A percentile compares a stretch with the other conserved stretches of the same genome.
These are phyloP conservation scores for Cloeon dipterum DNA, from an alignment of 2,888 invertebrate genomes.

Conservation along the genomic window DNA sequence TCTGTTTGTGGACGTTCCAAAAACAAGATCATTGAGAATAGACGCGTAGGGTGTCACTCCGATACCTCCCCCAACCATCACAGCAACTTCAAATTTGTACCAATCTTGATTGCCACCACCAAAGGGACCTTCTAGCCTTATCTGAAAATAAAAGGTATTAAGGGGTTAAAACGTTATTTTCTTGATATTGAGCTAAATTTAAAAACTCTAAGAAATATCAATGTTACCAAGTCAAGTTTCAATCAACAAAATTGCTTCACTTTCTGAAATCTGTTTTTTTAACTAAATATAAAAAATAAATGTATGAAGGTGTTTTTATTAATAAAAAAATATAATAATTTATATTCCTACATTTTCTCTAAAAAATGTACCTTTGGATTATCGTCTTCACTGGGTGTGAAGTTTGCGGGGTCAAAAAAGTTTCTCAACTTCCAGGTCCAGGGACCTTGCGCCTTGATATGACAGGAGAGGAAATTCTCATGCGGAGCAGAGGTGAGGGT, in stretches of 20 bases:
- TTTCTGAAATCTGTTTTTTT: not conserved
- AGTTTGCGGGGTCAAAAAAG: constrained; percentile 83
- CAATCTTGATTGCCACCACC: constrained; percentile 96
- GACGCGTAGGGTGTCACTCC: constrained; percentile 96
- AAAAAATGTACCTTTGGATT: constrained; percentile 32
- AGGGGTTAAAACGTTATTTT: not conserved
- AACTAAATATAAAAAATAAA: not conserved
- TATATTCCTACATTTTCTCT: too few relatives aligned
- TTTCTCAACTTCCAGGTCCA: constrained; percentile 96
- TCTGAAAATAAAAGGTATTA: constrained; percentile 11
- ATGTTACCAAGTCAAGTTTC: too few relatives aligned
- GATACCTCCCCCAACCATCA: constrained; percentile 94
- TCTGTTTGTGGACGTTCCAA: constrained; percentile 84
- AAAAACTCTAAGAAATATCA: not conserved
- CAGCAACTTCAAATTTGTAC: constrained; percentile 95
- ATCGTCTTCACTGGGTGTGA: constrained; percentile 59
- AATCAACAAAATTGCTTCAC: not conserved
- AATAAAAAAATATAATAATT: too few relatives aligned
- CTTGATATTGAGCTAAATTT: not conserved
- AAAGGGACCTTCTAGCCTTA: constrained; percentile 80
- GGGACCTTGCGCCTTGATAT: constrained; percentile 78
- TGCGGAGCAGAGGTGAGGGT: constrained; percentile 91
- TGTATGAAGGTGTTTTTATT: not conserved
- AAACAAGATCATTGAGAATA: constrained; percentile 86
- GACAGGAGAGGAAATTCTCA: constrained; percentile 82